Evolutionary conservation across 1,140 invertebrate species (phyloP), one percentile per base, ranked within the genome.

Genomic region (Drosophila parvula): DNA sequence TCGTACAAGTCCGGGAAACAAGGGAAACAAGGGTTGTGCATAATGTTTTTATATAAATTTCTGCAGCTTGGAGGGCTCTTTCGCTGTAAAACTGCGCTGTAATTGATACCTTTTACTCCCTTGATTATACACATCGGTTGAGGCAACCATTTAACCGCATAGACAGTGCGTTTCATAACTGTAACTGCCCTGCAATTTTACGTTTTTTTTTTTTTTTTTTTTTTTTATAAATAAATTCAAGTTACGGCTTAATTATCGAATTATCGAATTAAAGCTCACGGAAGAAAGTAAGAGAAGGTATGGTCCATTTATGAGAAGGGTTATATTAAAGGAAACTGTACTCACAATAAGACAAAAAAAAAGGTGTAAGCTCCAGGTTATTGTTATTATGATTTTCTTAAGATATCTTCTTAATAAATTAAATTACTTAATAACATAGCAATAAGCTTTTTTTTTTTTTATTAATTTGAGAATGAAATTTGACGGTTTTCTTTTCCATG

Each of bases 51-150:
- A 69, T 67, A 68, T 65, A 68, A 69, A 69, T 67, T 27, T 53
- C 47, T 50, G 47, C 38, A 22, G 47, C 65, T 53, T 18, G 16
- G 62, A 67, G 43, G 62, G 62, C n/a, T 68, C 14, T 68, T 30
- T 22, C 47, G 30, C 27, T 9, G 36, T 36, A 30, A 53, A 34
- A 53, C 32, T 55, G 38, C 43, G 4, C 22, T 45, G 65, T 68
- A 69, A 69, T 68, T 69, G 63, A 69, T 69, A 69, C 65, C 63
- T 68, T 67, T 68, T 69, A 55, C 62, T 53, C 65, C 62, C 65
- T 53, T 51, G 61, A 68, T 68, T 67, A 68, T 68, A 67, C 60
- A 34, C 60, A 50, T 68, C 30, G 48, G 60, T 18, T 27, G 45
- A 14, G 45, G 60, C 38, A 67, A 65, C 61, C 44, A 18, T 50